These are phyloP conservation scores for Pipistrellus kuhlii DNA, from an alignment of 2,797 vertebrate genomes.

Conservation along the genomic window DNA sequence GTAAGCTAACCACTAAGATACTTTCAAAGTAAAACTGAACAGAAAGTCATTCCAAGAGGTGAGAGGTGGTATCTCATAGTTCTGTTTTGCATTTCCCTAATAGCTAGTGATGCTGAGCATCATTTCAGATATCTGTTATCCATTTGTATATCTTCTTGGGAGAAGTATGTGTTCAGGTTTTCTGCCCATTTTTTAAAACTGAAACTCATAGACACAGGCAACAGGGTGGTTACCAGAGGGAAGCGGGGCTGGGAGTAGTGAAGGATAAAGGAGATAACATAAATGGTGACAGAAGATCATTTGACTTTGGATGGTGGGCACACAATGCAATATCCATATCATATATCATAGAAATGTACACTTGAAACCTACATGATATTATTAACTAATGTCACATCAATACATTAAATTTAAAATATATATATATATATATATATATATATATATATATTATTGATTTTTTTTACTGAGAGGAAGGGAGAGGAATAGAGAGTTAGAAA, in stretches of 20 bases:
- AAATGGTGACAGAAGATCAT: not conserved
- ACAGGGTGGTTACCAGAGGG: not conserved
- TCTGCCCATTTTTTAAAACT: not conserved
- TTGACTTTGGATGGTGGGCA: not conserved
- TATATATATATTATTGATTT: no score
- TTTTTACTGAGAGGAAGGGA: no score
- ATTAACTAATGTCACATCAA: not conserved
- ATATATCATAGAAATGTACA: not conserved
- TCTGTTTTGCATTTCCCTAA: not conserved
- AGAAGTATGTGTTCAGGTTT: not conserved
- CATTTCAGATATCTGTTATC: not conserved
- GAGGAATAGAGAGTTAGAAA: no score
- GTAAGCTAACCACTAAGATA: not conserved
- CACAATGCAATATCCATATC: not conserved
- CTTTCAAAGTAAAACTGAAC: conserved; percentile 54
- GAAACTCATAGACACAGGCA: not conserved
- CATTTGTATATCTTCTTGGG: not conserved
- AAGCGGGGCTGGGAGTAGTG: not conserved
- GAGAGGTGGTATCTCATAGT: not conserved
- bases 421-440: no score
- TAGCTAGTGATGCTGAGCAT: not conserved
- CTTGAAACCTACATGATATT: not conserved
- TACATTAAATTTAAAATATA: not conserved
- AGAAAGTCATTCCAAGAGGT: conserved; percentile 39
- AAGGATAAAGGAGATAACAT: not conserved